Conservation (phyloP, 2,888 invertebrate genomes). For the Blastobasis adustella region DNA sequence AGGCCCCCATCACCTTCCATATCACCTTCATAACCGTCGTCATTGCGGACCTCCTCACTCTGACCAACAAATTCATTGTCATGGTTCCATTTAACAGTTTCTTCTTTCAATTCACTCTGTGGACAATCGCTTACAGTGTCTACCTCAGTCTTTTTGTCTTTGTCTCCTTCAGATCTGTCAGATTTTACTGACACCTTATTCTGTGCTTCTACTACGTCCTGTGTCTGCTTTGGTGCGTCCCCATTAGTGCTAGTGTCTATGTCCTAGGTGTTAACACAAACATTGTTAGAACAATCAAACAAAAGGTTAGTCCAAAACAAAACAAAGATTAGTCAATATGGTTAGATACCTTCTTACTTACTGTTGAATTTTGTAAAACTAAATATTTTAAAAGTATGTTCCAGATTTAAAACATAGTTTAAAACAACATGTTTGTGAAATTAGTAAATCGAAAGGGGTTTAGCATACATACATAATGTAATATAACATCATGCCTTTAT, state of each 20-base stretch:
- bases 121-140: slow-evolving; percentile 46
- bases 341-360: too few relatives aligned
- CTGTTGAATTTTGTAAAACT: too few relatives aligned
- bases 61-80: slow-evolving; percentile 29
- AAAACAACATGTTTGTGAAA: not conserved
- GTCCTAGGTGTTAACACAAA: slow-evolving; percentile 56
- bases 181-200: slow-evolving; percentile 20
- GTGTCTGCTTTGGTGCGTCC: slow-evolving; percentile 27
- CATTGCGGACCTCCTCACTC: slow-evolving; percentile 52
- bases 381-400: too few relatives aligned
- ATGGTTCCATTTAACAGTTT: slow-evolving; percentile 23
- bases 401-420: too few relatives aligned
- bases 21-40: slow-evolving; percentile 77
- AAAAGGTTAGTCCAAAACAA: too few relatives aligned
- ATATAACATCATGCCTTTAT: not conserved
- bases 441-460: not conserved
- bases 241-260: slow-evolving; percentile 40
- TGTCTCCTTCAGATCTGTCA: slow-evolving; percentile 3
- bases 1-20: slow-evolving; percentile 81
- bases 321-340: too few relatives aligned
- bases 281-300: slow-evolving; percentile 18
- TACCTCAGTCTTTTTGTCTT: slow-evolving; percentile 18
- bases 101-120: slow-evolving; percentile 40
- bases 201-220: not conserved
- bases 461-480: slow-evolving; percentile 1